Evolutionary conservation across 1,140 invertebrate species (phyloP).

Genomic region (roundworm (Caenorhabditis elegans)): DNA sequence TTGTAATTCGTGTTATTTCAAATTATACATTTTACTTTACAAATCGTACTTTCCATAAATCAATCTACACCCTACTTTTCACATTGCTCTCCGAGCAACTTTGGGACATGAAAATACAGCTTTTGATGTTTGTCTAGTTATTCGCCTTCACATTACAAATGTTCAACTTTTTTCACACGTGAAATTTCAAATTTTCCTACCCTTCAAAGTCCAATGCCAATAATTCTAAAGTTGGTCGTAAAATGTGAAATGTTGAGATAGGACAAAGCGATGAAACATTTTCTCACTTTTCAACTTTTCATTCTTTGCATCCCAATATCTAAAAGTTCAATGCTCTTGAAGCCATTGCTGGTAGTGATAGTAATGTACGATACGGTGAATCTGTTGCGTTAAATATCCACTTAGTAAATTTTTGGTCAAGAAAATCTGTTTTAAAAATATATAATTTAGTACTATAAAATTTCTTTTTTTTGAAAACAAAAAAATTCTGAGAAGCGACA

Average conservation of each 20-base stretch:
- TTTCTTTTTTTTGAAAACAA: too few relatives aligned
- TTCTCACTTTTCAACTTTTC: background rate
- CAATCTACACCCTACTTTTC: background rate
- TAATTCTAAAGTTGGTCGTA: slow-evolving; percentile 2
- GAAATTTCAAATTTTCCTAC: background rate
- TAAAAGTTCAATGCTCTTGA: too few relatives aligned
- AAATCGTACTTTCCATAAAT: slow-evolving; percentile 14
- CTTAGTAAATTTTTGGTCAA: too few relatives aligned
- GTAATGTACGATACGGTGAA: too few relatives aligned
- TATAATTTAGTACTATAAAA: too few relatives aligned
- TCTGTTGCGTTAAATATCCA: too few relatives aligned
- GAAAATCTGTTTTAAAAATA: too few relatives aligned
- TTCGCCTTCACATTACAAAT: background rate
- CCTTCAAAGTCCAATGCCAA: background rate
- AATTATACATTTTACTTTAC: background rate
- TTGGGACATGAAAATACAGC: too few relatives aligned
- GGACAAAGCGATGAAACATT: slow-evolving; percentile 2
- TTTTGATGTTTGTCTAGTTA: background rate
- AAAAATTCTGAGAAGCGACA: too few relatives aligned
- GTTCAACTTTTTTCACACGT: slow-evolving; percentile 14
- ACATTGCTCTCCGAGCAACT: background rate
- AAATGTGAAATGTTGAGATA: background rate
- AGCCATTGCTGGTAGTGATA: too few relatives aligned
- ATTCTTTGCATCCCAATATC: too few relatives aligned
- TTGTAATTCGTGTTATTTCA: too few relatives aligned